Percentiles rank a stretch among this genome's conserved stretches.
Conservation (phyloP, 92 coral and sea anemone genomes). For the Pocillopora meandrina region DNA sequence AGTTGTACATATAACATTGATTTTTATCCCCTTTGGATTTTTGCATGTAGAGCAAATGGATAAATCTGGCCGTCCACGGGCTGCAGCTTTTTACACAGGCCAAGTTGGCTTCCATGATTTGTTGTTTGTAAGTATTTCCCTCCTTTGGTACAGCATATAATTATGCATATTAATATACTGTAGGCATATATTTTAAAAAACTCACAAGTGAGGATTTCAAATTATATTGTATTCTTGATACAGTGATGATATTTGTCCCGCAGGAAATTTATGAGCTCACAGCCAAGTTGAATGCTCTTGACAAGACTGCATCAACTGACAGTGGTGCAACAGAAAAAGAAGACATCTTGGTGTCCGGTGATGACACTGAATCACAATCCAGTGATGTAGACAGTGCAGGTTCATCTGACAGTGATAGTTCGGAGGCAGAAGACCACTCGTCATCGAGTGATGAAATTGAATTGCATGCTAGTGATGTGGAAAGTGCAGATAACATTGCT, state of each 20-base stretch:
- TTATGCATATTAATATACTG: not conserved
- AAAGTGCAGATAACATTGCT: too few species aligned
- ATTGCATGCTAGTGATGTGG: too few species aligned
- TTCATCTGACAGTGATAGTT: too few species aligned
- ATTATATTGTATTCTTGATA: not conserved
- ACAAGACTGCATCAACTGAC: not conserved
- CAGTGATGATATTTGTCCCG: not conserved
- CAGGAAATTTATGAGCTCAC: constrained; percentile 34
- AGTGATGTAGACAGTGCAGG: too few species aligned
- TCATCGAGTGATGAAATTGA: too few species aligned
- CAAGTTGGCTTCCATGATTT: constrained; percentile 81
- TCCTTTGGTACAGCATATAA: not conserved
- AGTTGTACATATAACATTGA: not conserved
- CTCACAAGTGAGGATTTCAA: not conserved
- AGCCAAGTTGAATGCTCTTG: constrained; percentile 20
- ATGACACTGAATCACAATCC: too few species aligned
- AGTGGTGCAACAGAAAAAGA: not conserved
- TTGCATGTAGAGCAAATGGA: constrained; percentile 26
- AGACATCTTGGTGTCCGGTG: not conserved
- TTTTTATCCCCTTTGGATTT: not conserved
- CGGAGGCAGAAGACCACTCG: too few species aligned
- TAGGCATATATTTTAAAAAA: not conserved
- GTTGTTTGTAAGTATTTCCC: constrained; percentile 71
- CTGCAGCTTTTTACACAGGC: constrained; percentile 93
- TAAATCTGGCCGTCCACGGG: constrained; percentile 74